These are phyloP conservation scores for Syngnathus typhle DNA, from an alignment of 2,113 vertebrate genomes.

Conservation along the genomic window DNA sequence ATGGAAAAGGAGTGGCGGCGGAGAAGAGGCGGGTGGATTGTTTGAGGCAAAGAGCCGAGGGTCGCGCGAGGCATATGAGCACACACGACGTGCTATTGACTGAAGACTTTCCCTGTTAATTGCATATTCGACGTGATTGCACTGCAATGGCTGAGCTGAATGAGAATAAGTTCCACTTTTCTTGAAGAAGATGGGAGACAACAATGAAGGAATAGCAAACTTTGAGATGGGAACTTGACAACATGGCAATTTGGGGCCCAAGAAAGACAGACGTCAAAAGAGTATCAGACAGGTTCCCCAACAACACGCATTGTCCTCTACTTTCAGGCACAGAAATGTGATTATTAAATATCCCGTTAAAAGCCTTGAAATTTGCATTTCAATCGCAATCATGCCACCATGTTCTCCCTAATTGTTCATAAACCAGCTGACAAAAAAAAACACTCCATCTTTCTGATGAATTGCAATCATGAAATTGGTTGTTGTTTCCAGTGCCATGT, in stretches of 20 bases:
- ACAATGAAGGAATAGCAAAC: neutral
- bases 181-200: conserved; percentile 4
- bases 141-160: conserved; percentile 35
- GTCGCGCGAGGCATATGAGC: conserved; percentile 34
- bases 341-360: neutral
- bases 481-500: too few relatives aligned
- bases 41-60: conserved; percentile 21
- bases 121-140: conserved; percentile 56
- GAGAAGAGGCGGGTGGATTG: neutral
- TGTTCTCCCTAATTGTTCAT: neutral
- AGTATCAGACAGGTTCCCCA: neutral
- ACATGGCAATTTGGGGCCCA: neutral
- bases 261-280: neutral
- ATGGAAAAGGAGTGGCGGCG: conserved; percentile 21
- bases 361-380: neutral
- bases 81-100: conserved; percentile 50
- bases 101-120: conserved; percentile 56
- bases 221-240: neutral
- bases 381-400: neutral
- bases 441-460: neutral
- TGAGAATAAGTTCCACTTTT: conserved; percentile 37
- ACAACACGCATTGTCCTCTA: neutral
- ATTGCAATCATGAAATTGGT: too few relatives aligned
- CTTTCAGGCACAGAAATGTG: neutral
- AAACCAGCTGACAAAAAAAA: too few relatives aligned